phyloP scores from a whole-genome alignment of 1,140 invertebrate genomes.

The Platyscapa corneri region DNA sequence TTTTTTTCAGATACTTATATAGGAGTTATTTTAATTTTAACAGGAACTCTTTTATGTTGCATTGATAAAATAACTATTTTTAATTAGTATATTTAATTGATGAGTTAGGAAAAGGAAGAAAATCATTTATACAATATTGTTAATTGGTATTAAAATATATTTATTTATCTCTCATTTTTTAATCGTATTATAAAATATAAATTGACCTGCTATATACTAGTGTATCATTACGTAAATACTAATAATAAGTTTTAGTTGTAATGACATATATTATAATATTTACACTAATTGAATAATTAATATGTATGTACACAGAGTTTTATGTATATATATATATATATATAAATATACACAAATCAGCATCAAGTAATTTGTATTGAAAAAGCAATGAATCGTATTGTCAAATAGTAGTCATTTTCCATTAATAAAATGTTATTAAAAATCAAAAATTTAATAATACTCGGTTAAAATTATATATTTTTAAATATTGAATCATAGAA shows the following conservation, averaged over 20 bases:
- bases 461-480: not conserved
- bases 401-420: not conserved
- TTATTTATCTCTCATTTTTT: constrained; percentile 63
- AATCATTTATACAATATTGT: not conserved
- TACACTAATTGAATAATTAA: constrained; percentile 43
- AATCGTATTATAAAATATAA: constrained; percentile 68
- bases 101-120: not conserved
- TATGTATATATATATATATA: too few species aligned
- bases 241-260: constrained; percentile 44
- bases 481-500: not conserved
- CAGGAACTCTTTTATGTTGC: constrained; percentile 64
- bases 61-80: constrained; percentile 62
- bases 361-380: constrained; percentile 44
- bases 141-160: constrained; percentile 49
- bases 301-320: constrained; percentile 30
- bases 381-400: constrained; percentile 18
- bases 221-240: constrained; percentile 30
- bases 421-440: not conserved
- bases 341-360: too few species aligned
- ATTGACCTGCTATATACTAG: constrained; percentile 52
- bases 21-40: too few species aligned
- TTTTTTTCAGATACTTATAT: too few species aligned
- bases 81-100: not conserved
- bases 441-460: not conserved
- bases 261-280: constrained; percentile 46